phyloP scores from a whole-genome alignment of 1,140 invertebrate genomes.

The Ladona fulva region DNA sequence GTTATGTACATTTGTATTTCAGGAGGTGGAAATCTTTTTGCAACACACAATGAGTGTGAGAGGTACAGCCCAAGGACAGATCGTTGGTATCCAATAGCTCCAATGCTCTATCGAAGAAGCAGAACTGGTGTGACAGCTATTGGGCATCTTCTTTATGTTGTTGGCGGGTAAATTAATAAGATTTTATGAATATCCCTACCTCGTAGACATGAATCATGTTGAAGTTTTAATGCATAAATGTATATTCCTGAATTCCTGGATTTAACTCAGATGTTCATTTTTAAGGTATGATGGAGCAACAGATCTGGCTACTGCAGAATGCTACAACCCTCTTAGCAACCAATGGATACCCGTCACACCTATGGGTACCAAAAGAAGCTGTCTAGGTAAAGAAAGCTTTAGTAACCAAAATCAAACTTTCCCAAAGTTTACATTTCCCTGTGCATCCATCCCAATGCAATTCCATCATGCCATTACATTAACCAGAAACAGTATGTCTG shows the following conservation, averaged over 20 bases:
- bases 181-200: background rate
- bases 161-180: constrained; percentile 43
- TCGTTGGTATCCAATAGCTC: constrained; percentile 50
- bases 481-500: too few species aligned
- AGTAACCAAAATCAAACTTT: too few species aligned
- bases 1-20: constrained; percentile 15
- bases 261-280: background rate
- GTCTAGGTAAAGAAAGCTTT: constrained; percentile 40
- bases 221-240: too few species aligned
- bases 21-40: constrained; percentile 61
- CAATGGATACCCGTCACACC: constrained; percentile 53
- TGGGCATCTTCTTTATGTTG: constrained; percentile 50
- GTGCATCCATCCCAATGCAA: too few species aligned
- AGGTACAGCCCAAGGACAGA: constrained; percentile 57
- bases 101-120: constrained; percentile 51
- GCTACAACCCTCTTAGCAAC: constrained; percentile 51
- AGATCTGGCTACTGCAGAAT: constrained; percentile 55
- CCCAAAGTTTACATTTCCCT: too few species aligned
- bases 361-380: constrained; percentile 66
- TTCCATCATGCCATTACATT: too few species aligned
- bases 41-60: constrained; percentile 63
- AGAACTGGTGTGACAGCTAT: constrained; percentile 53
- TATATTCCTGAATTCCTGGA: too few species aligned
- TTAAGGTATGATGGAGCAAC: constrained; percentile 55
- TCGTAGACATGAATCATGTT: background rate